phyloP scores from a whole-genome alignment of 1,140 invertebrate species.

The Oryzaephilus surinamensis region DNA sequence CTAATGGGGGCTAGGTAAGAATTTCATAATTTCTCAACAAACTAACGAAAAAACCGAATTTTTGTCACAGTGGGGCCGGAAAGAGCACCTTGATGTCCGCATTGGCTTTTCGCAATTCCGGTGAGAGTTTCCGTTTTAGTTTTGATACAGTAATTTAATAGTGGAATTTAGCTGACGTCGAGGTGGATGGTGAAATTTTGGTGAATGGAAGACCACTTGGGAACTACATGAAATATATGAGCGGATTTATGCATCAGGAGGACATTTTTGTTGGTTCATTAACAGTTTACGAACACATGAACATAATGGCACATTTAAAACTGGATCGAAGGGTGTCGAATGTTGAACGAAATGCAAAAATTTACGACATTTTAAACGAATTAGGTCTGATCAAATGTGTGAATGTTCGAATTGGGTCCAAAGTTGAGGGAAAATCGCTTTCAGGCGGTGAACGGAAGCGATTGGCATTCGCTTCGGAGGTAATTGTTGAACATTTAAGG shows the following conservation, averaged over 20 bases:
- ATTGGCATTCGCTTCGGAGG: slow-evolving; percentile 86
- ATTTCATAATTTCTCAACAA: slow-evolving; percentile 12
- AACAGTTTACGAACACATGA: slow-evolving; percentile 81
- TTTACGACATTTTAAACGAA: slow-evolving; percentile 58
- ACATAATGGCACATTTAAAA: slow-evolving; percentile 77
- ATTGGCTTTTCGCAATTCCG: slow-evolving; percentile 63
- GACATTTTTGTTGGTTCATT: slow-evolving; percentile 80
- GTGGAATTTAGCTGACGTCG: slow-evolving; percentile 15
- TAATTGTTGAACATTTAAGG: slow-evolving; percentile 37
- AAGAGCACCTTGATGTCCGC: slow-evolving; percentile 92
- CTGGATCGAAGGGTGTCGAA: slow-evolving; percentile 55
- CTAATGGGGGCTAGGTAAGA: slow-evolving; percentile 78
- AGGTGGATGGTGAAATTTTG: slow-evolving; percentile 63
- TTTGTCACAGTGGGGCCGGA: slow-evolving; percentile 69
- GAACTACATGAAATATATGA: slow-evolving; percentile 66
- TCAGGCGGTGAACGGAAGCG: slow-evolving; percentile 92
- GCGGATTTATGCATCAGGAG: slow-evolving; percentile 91
- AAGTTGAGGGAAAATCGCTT: slow-evolving; percentile 63
- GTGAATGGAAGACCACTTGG: slow-evolving; percentile 58
- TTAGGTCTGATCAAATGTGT: slow-evolving; percentile 61
- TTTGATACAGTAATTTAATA: background rate
- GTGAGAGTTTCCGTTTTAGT: slow-evolving; percentile 34
- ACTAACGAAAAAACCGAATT: slow-evolving; percentile 2
- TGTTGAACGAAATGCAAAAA: slow-evolving; percentile 49
- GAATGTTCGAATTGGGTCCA: slow-evolving; percentile 64